Conservation (phyloP, 2,888 invertebrate genomes). For the Synanthedon formicaeformis region DNA sequence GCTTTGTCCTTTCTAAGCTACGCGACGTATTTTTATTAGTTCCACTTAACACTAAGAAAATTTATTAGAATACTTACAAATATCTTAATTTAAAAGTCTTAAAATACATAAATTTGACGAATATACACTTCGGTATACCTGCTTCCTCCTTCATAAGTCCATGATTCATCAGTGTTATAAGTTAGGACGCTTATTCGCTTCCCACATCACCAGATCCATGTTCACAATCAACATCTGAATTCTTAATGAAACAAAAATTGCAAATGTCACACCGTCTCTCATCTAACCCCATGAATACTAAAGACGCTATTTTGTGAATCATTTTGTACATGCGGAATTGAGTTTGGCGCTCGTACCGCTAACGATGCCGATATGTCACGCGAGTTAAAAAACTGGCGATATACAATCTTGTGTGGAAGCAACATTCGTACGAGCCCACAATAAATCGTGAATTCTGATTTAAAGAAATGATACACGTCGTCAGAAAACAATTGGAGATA, state of each 20-base stretch:
- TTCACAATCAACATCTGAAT: slow-evolving; percentile 60
- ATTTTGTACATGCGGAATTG: slow-evolving; percentile 50
- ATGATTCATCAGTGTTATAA: slow-evolving; percentile 32
- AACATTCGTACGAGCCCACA: slow-evolving; percentile 22
- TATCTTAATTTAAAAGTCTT: no score
- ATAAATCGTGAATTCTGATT: slow-evolving; percentile 61
- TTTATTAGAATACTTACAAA: no score
- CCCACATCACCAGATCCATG: slow-evolving; percentile 36
- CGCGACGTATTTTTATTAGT: no score
- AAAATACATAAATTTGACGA: no score
- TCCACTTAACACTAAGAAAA: no score
- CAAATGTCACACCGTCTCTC: slow-evolving; percentile 60
- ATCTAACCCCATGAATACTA: slow-evolving; percentile 64
- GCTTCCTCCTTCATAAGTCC: slow-evolving; percentile 3
- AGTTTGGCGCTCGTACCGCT: slow-evolving; percentile 45
- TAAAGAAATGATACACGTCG: slow-evolving; percentile 67
- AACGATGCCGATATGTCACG: slow-evolving; percentile 50
- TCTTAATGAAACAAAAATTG: slow-evolving; percentile 68
- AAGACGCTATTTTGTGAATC: slow-evolving; percentile 60
- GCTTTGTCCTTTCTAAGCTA: no score
- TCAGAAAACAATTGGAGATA: slow-evolving; percentile 68
- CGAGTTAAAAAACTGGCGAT: slow-evolving; percentile 26
- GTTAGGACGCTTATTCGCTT: slow-evolving; percentile 16
- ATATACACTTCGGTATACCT: no score
- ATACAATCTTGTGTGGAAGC: slow-evolving; percentile 24